A percentile compares a stretch with the other conserved stretches of the same genome.
Conservation (phyloP, 2,113 vertebrate species). For the Motacilla alba region DNA sequence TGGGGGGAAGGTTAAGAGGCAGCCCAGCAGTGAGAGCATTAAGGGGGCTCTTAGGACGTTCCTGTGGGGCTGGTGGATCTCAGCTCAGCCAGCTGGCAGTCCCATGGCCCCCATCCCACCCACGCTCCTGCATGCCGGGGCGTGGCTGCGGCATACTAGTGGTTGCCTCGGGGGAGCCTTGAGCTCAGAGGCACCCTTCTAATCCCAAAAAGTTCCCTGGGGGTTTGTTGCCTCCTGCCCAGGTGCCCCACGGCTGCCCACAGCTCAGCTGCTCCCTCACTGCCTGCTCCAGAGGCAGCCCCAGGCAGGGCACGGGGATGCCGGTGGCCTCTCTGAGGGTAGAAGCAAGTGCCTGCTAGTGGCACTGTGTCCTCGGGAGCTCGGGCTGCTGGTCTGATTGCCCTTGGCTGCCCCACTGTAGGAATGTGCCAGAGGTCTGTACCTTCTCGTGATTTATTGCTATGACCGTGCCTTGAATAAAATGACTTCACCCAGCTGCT, state of each 20-base stretch:
- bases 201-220: neutral
- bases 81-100: neutral
- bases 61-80: neutral
- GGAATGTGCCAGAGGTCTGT: slow-evolving; percentile 75
- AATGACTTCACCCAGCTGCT: slow-evolving; percentile 57
- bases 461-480: slow-evolving; percentile 82
- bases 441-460: slow-evolving; percentile 71
- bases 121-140: neutral
- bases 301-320: neutral
- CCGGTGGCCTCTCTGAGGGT: neutral
- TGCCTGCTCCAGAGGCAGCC: neutral
- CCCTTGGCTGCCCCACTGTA: slow-evolving; percentile 52
- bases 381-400: slow-evolving; percentile 1
- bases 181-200: neutral
- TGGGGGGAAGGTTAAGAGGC: neutral
- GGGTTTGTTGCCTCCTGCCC: neutral
- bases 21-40: neutral
- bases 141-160: fast-evolving
- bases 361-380: slow-evolving; percentile 32
- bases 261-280: neutral
- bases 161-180: fast-evolving
- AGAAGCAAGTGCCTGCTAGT: slow-evolving; percentile 66
- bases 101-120: fast-evolving
- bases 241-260: fast-evolving
- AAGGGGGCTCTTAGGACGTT: neutral